phyloP scores from a whole-genome alignment of 2,888 invertebrate genomes.

The Ceriagrion tenellum region DNA sequence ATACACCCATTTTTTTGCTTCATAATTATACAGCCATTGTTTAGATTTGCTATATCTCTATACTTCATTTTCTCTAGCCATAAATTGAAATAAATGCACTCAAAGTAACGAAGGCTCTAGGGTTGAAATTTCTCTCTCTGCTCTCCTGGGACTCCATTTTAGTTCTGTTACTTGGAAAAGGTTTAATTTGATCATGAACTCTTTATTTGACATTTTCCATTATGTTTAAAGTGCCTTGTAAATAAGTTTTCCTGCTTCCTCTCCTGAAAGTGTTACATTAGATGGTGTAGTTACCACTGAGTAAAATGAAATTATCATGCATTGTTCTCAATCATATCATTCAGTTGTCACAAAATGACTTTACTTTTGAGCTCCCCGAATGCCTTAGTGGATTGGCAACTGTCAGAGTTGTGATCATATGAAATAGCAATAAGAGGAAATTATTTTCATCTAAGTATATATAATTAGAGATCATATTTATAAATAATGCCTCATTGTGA shows the following conservation, averaged over 20 bases:
- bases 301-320: background rate
- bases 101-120: background rate
- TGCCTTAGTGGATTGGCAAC: conserved; percentile 65
- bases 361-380: conserved; percentile 51
- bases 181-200: conserved; percentile 21
- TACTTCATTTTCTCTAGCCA: background rate
- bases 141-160: background rate
- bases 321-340: conserved; percentile 14
- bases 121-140: background rate
- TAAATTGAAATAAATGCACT: conserved; percentile 24
- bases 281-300: conserved; percentile 35
- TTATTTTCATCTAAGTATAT: conserved; percentile 62
- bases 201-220: background rate
- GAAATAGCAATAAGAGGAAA: conserved; percentile 65
- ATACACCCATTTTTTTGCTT: conserved; percentile 35
- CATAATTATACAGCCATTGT: conserved; percentile 28
- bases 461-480: conserved; percentile 62
- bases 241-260: conserved; percentile 7
- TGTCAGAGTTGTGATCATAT: conserved; percentile 58
- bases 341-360: conserved; percentile 18
- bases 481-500: conserved; percentile 63
- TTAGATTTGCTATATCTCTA: background rate
- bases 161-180: conserved; percentile 8
- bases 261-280: background rate
- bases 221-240: conserved; percentile 30